Base-by-base conservation (phyloP, 2,797 vertebrate species). In the Falco peregrinus region DNA sequence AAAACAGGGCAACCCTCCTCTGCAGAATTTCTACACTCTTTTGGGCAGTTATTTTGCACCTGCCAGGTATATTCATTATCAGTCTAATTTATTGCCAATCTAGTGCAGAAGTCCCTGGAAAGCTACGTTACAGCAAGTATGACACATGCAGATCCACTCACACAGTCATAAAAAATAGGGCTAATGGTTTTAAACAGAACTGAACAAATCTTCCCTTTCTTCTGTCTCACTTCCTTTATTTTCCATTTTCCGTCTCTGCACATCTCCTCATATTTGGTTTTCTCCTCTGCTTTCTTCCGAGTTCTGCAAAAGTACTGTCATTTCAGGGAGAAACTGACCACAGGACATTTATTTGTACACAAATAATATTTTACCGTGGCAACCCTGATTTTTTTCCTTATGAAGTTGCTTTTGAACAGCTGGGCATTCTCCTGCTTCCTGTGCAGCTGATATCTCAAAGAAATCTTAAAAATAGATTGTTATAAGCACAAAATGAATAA, bases 251-350 rank as follows among this genome's bases (percentile, higher is more conserved):
- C 54, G 45, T 88, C 61, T 83, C 37, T 84, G 73, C 57, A 79
- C 21, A 18, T 95, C 84, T 77, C 39, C 48, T 95, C 70, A 67
- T 91, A 53, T 82, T 89, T 96, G 94, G 83, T 85, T 91, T 94
- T 90, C 43, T 87, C 47, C 31, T 76, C 83, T 95, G 96, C 96
- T 96, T 94, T 94, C 74, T 91, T 90, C 77, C 6, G 6, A 91
- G 74, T 89, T 96, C 94, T 93, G 95, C 94, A 97, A 91, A 95
- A 90, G 48, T 75, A 77, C 87, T 70, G 74, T 90, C 76, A 88
- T 96, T 91, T 88, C 79, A 81, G 47, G 47, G 24, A 93, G 65
- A 74, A 94, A 91, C 74, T 91, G 88, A 94, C 87, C 53, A 3
- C 90, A 70, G 87, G 70, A 67, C 85, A 95, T 88, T 88, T 94